Conservation (phyloP, 92 coral and sea anemone species). For the Phenganax subtilis region DNA sequence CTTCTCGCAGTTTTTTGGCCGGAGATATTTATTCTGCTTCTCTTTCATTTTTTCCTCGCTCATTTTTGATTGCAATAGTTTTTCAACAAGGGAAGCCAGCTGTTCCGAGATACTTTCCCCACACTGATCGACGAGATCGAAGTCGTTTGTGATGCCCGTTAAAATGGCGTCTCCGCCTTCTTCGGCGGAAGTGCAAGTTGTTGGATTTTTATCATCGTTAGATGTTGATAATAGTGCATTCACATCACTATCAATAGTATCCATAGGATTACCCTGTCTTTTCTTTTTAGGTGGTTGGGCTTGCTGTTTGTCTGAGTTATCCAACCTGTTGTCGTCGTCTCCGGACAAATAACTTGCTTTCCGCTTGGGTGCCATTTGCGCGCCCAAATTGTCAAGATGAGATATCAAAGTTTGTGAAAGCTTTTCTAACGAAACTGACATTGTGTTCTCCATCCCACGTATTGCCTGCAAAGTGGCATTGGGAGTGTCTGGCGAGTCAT, state of each 20-base stretch:
- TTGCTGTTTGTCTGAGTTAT: not conserved
- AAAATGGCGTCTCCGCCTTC: conserved; percentile 12
- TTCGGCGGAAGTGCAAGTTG: not conserved
- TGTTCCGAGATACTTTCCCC: not conserved
- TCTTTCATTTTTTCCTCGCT: conserved; percentile 9
- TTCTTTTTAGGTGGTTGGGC: not conserved
- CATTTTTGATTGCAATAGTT: conserved; percentile 7
- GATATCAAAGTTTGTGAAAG: too few relatives aligned
- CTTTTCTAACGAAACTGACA: too few relatives aligned
- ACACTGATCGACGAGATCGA: not conserved
- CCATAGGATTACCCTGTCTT: not conserved
- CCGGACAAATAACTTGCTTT: not conserved
- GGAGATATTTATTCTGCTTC: not conserved
- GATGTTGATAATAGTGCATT: not conserved
- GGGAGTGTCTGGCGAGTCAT: too few relatives aligned
- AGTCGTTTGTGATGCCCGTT: not conserved
- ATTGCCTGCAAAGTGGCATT: too few relatives aligned
- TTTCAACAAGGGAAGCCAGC: not conserved
- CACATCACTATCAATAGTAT: not conserved
- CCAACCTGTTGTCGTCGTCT: not conserved
- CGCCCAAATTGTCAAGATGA: conserved; percentile 1
- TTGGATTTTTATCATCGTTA: not conserved
- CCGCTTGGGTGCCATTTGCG: not conserved
- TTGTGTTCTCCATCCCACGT: too few relatives aligned
- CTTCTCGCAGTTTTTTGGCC: not conserved